Percentiles rank a stretch among this genome's conserved stretches.
Evolutionary conservation across 2,113 vertebrate genomes (phyloP).

Genomic region (Sterna hirundo): DNA sequence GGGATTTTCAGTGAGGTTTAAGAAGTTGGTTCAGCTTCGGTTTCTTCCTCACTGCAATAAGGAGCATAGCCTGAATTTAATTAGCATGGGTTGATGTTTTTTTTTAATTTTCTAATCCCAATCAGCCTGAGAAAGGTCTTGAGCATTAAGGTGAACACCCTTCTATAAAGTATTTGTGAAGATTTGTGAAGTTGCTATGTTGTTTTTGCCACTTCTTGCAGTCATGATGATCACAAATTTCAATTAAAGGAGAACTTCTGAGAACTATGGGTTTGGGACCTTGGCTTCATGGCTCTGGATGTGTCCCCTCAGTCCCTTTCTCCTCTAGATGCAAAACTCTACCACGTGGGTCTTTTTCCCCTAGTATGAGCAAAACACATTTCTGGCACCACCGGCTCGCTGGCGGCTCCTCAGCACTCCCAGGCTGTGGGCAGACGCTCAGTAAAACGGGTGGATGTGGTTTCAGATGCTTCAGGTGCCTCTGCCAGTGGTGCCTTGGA

Average conservation of each 20-base stretch:
- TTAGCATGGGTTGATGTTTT: background rate
- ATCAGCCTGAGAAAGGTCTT: background rate
- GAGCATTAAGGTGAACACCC: background rate
- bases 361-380: background rate
- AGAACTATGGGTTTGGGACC: background rate
- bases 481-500: background rate
- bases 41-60: background rate
- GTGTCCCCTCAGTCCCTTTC: background rate
- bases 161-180: background rate
- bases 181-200: background rate
- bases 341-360: background rate
- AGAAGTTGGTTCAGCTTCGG: background rate
- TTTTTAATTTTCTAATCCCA: background rate
- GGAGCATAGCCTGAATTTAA: background rate
- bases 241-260: background rate
- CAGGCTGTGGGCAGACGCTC: accelerated
- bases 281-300: background rate
- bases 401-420: background rate
- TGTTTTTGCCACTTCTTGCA: background rate
- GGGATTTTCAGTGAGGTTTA: background rate
- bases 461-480: background rate
- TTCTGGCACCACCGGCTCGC: background rate
- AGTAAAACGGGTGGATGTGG: background rate
- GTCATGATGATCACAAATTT: background rate
- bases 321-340: background rate